phyloP scores from a whole-genome alignment of 2,797 vertebrate genomes.

The Urosaurus nigricauda region DNA sequence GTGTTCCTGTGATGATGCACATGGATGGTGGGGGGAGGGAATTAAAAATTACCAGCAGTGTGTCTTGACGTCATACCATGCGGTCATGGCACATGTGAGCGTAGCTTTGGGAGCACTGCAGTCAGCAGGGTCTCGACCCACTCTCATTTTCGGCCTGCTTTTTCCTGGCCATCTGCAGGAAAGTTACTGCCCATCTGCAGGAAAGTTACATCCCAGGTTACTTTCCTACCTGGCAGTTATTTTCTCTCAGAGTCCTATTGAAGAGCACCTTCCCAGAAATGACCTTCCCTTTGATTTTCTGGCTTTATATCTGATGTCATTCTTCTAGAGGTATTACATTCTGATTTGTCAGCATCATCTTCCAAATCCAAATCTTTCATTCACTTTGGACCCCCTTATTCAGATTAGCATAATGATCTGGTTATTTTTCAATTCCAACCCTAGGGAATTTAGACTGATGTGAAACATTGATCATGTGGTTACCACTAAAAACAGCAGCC shows the following conservation, averaged over 20 bases:
- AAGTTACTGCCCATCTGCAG: too few relatives aligned
- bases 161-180: too few relatives aligned
- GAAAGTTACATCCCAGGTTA: not conserved
- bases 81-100: too few relatives aligned
- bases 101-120: too few relatives aligned
- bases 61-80: too few relatives aligned
- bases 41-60: too few relatives aligned
- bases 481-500: not conserved
- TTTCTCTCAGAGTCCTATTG: not conserved
- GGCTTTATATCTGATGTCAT: not conserved
- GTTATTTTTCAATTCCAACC: constrained; percentile 15
- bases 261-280: not conserved
- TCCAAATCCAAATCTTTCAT: not conserved
- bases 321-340: not conserved
- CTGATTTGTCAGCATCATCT: not conserved
- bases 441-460: constrained; percentile 17
- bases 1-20: too few relatives aligned
- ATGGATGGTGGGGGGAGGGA: too few relatives aligned
- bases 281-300: not conserved
- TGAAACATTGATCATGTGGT: not conserved
- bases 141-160: too few relatives aligned
- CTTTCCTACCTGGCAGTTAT: not conserved
- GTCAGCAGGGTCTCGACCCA: too few relatives aligned
- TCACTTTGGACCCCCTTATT: not conserved
- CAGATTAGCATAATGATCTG: not conserved